Base-by-base conservation (phyloP, 2,888 invertebrate genomes). In the Lymantria dispar region DNA sequence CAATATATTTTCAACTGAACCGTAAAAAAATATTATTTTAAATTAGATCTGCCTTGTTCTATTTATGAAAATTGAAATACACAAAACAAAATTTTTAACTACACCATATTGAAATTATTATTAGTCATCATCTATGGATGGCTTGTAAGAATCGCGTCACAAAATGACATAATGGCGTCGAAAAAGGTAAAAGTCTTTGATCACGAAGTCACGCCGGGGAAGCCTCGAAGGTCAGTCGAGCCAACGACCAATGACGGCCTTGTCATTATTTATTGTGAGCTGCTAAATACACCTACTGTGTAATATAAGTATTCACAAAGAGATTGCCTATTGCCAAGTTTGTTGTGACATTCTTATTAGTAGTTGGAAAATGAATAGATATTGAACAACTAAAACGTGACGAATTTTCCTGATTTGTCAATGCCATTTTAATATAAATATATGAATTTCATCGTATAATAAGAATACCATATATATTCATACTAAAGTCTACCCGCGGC, bases 191-290 rank as follows among this genome's bases (percentile, higher is more conserved):
- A 68, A 68, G 68, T 64, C 64, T 60, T 46, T 52, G 58, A 49
- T 47, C 62, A 57, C 57, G 58, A 60, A 61, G 58, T 60, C 56
- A 54, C 56, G 59, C 48, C 42, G 48, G 54, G 47, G 50, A 58
- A 54, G 22, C 53, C 54, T 51, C 45, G 65, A 58, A 66, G 65
- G 64, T 65, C 62, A 57, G 52, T 29, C 50, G 61, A 72, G 76
- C 63, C 73, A 75, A 76, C 73, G 77, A 76, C 77, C 78, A 80
- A 50, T 36, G 58, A 50, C 73, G 78, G 68, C 82, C 82, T 83
- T 83, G 79, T 56, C 60, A 54, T 57, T 66, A 61, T 73, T 59
- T 60, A 52, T 54, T 56, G 55, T 62, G 44, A 43, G 53, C 49
- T 54, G 56, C 54, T 60, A 65, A 64, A 47, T 50, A 62, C 45